A percentile compares a stretch with the other conserved stretches of the same genome.
Evolutionary conservation across 2,888 invertebrate genomes (phyloP).

Genomic region (Chydorus sphaericus): DNA sequence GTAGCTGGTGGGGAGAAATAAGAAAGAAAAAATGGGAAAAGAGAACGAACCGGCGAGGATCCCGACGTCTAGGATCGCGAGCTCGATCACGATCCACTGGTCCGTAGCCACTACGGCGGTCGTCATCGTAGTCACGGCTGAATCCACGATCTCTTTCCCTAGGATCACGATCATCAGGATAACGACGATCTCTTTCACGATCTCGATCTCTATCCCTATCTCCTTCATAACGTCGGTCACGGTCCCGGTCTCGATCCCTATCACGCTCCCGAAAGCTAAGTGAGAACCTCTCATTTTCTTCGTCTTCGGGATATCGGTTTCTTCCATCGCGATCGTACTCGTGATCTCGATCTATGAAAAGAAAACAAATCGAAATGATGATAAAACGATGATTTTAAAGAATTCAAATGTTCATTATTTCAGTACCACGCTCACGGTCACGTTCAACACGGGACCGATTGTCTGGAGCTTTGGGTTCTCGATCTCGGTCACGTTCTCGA

Average conservation of each 20-base stretch:
- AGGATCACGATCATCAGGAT: no score
- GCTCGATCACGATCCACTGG: conserved; percentile 16
- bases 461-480: not conserved
- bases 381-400: no score
- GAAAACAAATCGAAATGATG: no score
- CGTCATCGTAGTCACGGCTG: conserved; percentile 19
- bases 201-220: conserved; percentile 17
- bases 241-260: no score
- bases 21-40: no score
- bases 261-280: conserved; percentile 7
- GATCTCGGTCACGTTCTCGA: not conserved
- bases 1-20: no score
- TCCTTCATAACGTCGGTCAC: conserved; percentile 5
- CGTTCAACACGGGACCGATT: not conserved
- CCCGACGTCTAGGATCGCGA: conserved; percentile 14
- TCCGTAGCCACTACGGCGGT: conserved; percentile 16
- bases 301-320: conserved; percentile 7
- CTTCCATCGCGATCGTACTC: conserved; percentile 6
- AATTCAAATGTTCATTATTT: not conserved
- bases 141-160: conserved; percentile 18
- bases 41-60: conserved; percentile 11
- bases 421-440: not conserved
- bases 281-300: conserved; percentile 5
- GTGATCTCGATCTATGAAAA: conserved; percentile 3
- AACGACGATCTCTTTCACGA: conserved; percentile 10